Base-by-base conservation (phyloP, 2,888 invertebrate genomes). In the Caenorhabditis afra region DNA sequence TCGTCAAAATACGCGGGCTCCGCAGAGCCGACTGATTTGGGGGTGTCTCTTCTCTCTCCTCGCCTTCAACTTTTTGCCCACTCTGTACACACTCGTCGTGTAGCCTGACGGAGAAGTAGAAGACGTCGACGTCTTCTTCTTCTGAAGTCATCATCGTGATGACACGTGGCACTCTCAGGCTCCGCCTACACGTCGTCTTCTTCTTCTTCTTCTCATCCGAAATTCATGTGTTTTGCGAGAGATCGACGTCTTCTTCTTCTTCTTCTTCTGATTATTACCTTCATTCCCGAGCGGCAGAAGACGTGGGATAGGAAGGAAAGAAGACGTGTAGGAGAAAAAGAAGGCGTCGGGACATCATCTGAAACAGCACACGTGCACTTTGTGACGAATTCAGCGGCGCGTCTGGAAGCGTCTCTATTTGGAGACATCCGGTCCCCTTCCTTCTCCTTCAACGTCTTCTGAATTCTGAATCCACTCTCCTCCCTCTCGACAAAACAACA, bases 1-100 rank as follows among this genome's bases (percentile, higher is more conserved):
- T 78, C 78, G 78, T 78, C 78, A 78, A 78, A 78, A 77, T 65
- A 71, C 45, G 62, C 62, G 39, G 37, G n/a, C n/a, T n/a, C n/a
- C 66, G 37, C 29, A 29, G 39, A 22, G n/a, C 35, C 65, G 77
- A 70, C 77, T 77, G 77, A 77, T 77, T 77, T 77, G 78, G 62
- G 55, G 23, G 66, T 68, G 41, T 68, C 62, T 49, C 18, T 58
- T 49, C 29, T 29, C 29, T 37, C 49, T 61, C 50, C 55, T 73
- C 64, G 53, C 22, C 55, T 71, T 45, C 59, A 29, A 29, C 71
- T 67, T 53, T 71, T 66, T 41, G 65, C 70, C 49, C 41, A 37
- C 61, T 66, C 59, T 75, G 55, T 75, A 39, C 41, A 41, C 11
- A 41, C n/a, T 49, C 49, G 22, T 3, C 29, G 29, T 5, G 29